A percentile compares a stretch with the other conserved stretches of the same genome.
Conservation (phyloP, 2,797 vertebrate species). For the Forpus xanthops region DNA sequence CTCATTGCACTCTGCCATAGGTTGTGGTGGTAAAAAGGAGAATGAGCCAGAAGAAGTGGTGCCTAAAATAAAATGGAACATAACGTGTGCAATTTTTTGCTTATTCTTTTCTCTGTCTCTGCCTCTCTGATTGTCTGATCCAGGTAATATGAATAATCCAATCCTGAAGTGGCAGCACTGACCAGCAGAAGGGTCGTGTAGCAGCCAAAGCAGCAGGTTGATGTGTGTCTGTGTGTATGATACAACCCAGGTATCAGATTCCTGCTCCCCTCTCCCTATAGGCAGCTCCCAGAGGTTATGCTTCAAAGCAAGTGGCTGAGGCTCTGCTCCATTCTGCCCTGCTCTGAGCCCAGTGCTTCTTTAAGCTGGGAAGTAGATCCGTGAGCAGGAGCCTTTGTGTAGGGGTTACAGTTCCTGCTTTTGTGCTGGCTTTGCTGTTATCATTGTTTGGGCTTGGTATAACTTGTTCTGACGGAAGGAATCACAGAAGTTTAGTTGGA, state of each 20-base stretch:
- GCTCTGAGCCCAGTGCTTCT: neutral
- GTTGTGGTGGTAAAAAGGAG: neutral
- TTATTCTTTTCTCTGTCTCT: neutral
- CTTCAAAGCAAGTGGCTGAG: fast-evolving
- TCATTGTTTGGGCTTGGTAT: neutral
- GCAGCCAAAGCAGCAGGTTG: neutral
- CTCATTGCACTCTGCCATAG: neutral
- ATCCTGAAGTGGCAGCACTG: neutral
- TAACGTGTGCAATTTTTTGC: neutral
- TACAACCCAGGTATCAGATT: neutral
- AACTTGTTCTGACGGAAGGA: neutral
- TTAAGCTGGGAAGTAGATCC: neutral
- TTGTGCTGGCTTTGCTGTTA: neutral
- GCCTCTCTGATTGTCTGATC: neutral
- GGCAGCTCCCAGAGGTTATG: fast-evolving
- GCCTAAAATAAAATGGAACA: neutral
- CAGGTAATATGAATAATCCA: neutral
- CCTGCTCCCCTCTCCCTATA: neutral
- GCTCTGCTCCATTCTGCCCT: neutral
- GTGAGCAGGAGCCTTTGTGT: neutral
- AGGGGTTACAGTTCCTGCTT: neutral
- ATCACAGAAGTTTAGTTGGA: neutral
- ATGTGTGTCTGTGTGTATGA: neutral
- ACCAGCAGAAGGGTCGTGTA: fast-evolving
- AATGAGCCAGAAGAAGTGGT: neutral